phyloP scores from a whole-genome alignment of 2,113 vertebrate species.

The Athene noctua region DNA sequence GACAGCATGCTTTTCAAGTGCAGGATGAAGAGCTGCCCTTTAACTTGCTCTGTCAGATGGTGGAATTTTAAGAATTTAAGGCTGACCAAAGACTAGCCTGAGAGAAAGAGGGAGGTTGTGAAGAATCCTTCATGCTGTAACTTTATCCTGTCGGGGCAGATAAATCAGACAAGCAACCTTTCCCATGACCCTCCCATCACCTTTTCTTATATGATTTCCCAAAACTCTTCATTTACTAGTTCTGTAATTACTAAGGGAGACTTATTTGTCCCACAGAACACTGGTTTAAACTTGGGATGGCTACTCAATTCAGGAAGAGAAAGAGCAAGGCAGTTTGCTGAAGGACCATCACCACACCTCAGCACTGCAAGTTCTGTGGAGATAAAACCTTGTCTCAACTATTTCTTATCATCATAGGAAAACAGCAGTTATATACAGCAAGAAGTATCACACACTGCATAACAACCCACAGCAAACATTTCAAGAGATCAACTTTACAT shows the following conservation, averaged over 20 bases:
- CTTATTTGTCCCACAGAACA: neutral
- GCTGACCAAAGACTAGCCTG: constrained; percentile 41
- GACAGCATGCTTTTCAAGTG: neutral
- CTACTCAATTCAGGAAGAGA: neutral
- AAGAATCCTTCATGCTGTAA: constrained; percentile 73
- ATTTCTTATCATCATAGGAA: neutral
- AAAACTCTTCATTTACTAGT: constrained; percentile 1
- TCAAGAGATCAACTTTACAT: neutral
- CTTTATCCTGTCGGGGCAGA: constrained; percentile 67
- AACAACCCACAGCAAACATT: constrained; percentile 10
- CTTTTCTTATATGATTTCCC: neutral
- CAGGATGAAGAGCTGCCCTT: constrained; percentile 36
- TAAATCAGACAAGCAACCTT: constrained; percentile 67
- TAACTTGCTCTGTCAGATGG: constrained; percentile 25
- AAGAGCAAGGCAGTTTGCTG: neutral
- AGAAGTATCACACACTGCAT: neutral
- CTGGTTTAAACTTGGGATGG: neutral
- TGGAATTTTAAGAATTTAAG: constrained; percentile 72
- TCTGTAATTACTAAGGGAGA: neutral
- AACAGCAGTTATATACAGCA: neutral
- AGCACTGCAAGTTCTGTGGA: neutral
- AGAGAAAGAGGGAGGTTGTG: constrained; percentile 50
- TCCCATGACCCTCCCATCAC: constrained; percentile 72
- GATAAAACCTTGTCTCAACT: neutral
- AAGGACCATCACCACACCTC: neutral